These are phyloP conservation scores for Cerastoderma edule DNA, from an alignment of 2,888 invertebrate species.

Conservation along the genomic window DNA sequence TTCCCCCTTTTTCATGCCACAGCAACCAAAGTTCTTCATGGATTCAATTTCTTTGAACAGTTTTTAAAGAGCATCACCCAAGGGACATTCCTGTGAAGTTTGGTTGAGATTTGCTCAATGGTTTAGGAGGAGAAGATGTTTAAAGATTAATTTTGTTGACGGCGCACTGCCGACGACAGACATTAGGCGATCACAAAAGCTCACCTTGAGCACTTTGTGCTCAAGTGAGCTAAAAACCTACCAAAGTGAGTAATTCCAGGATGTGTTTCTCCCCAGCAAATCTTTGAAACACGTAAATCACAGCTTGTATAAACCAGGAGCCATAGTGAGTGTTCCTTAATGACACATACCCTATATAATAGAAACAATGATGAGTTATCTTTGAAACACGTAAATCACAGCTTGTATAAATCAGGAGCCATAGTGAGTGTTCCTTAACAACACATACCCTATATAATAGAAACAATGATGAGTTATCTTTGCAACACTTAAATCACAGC, in stretches of 20 bases:
- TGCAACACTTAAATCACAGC: too few species aligned
- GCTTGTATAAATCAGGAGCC: not conserved
- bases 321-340: slow-evolving; percentile 61
- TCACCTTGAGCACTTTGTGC: not conserved
- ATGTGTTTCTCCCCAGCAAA: slow-evolving; percentile 58
- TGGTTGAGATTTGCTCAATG: too few species aligned
- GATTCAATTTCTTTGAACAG: too few species aligned
- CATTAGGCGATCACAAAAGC: not conserved
- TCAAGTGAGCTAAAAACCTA: slow-evolving; percentile 25
- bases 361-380: not conserved
- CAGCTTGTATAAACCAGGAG: slow-evolving; percentile 71
- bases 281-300: slow-evolving; percentile 66
- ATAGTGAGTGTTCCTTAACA: not conserved
- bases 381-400: not conserved
- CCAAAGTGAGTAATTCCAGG: slow-evolving; percentile 56
- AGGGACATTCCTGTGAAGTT: too few species aligned
- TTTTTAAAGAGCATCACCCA: too few species aligned
- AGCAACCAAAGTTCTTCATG: too few species aligned
- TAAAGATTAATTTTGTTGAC: not conserved
- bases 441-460: not conserved
- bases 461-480: too few species aligned
- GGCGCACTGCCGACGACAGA: too few species aligned
- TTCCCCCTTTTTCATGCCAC: too few species aligned
- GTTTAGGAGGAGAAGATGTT: not conserved
- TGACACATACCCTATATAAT: slow-evolving; percentile 68